Conservation (phyloP, 2,113 vertebrate genomes). For the Leucopternis melanops region DNA sequence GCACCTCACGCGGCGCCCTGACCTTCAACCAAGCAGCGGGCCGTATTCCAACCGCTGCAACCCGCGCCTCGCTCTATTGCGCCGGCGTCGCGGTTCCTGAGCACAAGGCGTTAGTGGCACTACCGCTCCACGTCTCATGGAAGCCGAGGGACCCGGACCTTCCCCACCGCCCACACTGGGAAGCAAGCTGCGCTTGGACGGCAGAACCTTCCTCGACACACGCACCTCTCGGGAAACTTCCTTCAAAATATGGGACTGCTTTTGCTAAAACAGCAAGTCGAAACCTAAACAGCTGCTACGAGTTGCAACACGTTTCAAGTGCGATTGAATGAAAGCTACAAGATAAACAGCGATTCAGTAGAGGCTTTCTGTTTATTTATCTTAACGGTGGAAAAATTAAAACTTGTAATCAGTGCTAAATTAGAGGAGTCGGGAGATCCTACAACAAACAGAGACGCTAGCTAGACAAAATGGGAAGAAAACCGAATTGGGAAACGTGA, state of each 20-base stretch:
- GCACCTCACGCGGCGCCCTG: accelerated
- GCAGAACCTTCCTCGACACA: neutral
- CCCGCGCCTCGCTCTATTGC: neutral
- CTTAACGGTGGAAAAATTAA: neutral
- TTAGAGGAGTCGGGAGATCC: neutral
- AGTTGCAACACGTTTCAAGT: neutral
- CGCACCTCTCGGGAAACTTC: neutral
- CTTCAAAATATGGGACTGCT: neutral
- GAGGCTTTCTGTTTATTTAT: neutral
- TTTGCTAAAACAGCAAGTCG: neutral
- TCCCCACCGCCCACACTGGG: neutral
- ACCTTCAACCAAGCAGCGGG: neutral
- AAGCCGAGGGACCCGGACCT: neutral
- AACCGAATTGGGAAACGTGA: neutral
- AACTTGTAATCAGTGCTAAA: constrained; percentile 34
- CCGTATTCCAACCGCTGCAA: accelerated
- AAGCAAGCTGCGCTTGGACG: accelerated
- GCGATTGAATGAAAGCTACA: neutral
- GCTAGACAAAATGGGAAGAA: neutral
- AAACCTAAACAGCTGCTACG: neutral
- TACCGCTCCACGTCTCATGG: accelerated
- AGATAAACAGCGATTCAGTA: neutral
- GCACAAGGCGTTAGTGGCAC: accelerated
- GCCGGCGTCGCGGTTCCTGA: accelerated
- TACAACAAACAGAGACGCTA: neutral